These are phyloP conservation scores for Osmoderma eremita DNA, from an alignment of 2,888 invertebrate genomes.

Conservation along the genomic window DNA sequence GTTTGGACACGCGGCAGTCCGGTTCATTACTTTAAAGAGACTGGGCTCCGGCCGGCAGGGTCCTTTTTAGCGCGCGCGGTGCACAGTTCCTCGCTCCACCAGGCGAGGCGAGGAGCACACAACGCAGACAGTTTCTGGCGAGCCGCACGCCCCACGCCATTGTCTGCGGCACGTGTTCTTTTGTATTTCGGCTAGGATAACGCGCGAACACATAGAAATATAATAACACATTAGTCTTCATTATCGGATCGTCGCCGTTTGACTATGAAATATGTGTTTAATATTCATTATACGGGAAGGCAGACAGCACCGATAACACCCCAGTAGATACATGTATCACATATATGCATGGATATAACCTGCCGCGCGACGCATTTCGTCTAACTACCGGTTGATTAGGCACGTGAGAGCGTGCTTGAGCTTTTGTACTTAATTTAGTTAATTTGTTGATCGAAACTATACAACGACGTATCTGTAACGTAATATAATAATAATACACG, in stretches of 20 bases:
- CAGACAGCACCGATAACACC: not conserved
- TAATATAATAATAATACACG: not conserved
- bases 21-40: conserved; percentile 60
- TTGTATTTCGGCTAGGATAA: conserved; percentile 50
- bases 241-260: conserved; percentile 46
- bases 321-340: not conserved
- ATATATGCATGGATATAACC: not conserved
- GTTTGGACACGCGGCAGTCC: conserved; percentile 59
- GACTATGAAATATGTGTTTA: conserved; percentile 56
- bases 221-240: conserved; percentile 54
- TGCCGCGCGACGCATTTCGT: not conserved
- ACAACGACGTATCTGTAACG: not conserved
- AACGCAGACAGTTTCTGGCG: conserved; percentile 49
- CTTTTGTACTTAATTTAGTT: conserved; percentile 37
- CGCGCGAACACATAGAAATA: conserved; percentile 53
- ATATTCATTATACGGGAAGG: conserved; percentile 51
- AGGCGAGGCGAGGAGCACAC: not conserved
- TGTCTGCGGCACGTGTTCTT: conserved; percentile 50
- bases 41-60: not conserved
- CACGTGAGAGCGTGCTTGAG: conserved; percentile 24
- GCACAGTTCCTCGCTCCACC: conserved; percentile 6
- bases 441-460: conserved; percentile 29
- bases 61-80: not conserved
- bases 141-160: conserved; percentile 53
- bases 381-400: conserved; percentile 20